Percentiles rank a stretch among this genome's conserved stretches.
These are phyloP conservation scores for Sylvilagus bachmani DNA, from an alignment of 2,113 vertebrate genomes.

Conservation along the genomic window DNA sequence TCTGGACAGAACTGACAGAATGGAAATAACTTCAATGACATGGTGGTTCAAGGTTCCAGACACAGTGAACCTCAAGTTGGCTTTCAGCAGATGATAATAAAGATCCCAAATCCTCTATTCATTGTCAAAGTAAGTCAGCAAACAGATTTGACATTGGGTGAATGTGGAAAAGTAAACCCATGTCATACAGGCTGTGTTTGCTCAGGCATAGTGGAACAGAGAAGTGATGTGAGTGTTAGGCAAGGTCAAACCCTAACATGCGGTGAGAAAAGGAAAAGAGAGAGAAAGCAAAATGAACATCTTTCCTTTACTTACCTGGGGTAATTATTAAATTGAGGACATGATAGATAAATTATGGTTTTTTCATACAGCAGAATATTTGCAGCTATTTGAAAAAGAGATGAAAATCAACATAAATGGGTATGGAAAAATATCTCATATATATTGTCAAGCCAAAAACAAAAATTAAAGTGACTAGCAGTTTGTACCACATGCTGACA, in stretches of 20 bases:
- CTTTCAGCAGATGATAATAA: conserved; percentile 70
- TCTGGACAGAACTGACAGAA: conserved; percentile 67
- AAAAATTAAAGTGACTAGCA: not conserved
- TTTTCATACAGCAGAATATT: not conserved
- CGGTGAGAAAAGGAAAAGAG: too few relatives aligned
- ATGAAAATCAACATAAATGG: not conserved
- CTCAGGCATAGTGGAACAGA: not conserved
- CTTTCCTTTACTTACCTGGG: not conserved
- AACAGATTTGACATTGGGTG: not conserved
- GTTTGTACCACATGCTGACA: not conserved
- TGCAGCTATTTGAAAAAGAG: conserved; percentile 3
- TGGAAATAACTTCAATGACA: conserved; percentile 82
- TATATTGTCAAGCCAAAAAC: not conserved
- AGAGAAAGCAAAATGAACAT: not conserved
- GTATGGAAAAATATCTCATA: not conserved
- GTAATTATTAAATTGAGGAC: not conserved
- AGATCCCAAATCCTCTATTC: conserved; percentile 68
- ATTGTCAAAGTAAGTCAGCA: not conserved
- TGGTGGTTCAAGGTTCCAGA: conserved; percentile 42
- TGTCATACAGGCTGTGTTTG: not conserved
- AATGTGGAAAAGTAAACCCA: conserved; percentile 12
- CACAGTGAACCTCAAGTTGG: conserved; percentile 69
- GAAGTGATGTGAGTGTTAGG: not conserved
- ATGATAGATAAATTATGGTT: not conserved
- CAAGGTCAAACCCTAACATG: not conserved